Percentiles rank a stretch among this genome's conserved stretches.
Conservation (phyloP, 1,140 invertebrate genomes). For the Laupala kohalensis region DNA sequence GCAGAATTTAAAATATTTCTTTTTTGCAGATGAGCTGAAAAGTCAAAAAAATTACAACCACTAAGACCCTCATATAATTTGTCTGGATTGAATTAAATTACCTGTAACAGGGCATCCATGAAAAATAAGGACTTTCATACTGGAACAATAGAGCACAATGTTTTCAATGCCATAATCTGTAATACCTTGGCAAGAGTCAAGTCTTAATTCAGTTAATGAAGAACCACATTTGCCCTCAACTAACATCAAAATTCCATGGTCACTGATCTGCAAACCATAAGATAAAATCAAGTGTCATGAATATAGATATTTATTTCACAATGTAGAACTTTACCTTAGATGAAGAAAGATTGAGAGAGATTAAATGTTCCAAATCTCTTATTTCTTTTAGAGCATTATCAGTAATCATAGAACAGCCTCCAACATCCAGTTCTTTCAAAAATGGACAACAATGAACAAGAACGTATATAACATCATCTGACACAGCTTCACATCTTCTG, state of each 20-base stretch:
- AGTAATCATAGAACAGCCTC: not conserved
- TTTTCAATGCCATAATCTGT: not conserved
- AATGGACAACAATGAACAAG: not conserved
- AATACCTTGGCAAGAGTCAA: not conserved
- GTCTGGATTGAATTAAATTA: not conserved
- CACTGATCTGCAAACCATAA: not conserved
- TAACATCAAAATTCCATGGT: not conserved
- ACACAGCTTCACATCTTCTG: not conserved
- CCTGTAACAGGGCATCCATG: conserved; percentile 1
- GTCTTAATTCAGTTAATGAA: not conserved
- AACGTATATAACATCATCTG: not conserved
- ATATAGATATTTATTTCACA: not conserved
- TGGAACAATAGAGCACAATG: not conserved
- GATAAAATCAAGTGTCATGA: not conserved
- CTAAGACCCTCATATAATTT: no score
- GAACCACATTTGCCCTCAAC: not conserved
- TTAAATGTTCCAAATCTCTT: not conserved
- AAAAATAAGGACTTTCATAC: not conserved
- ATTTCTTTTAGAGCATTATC: not conserved
- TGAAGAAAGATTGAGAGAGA: conserved; percentile 1
- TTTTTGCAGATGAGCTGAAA: not conserved
- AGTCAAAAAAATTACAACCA: no score
- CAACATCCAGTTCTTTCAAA: not conserved
- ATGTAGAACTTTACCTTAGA: conserved; percentile 2
- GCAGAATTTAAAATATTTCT: not conserved